Conservation (phyloP, 2,113 vertebrate species). For the Tamias sibiricus region DNA sequence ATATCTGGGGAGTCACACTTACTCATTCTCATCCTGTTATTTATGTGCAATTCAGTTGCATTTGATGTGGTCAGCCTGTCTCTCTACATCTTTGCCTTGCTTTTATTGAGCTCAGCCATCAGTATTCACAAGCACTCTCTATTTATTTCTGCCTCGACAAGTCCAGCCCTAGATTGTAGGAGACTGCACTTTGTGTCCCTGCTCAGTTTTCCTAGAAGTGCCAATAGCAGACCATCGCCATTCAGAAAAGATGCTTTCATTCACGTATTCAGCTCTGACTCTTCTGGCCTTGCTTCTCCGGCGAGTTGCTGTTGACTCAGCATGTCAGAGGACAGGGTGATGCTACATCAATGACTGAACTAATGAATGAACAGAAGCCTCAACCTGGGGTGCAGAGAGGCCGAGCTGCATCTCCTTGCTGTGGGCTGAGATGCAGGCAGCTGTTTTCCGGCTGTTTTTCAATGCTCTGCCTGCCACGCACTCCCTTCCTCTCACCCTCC, state of each 20-base stretch:
- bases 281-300: conserved; percentile 52
- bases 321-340: not conserved
- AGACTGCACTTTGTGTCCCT: conserved; percentile 61
- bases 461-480: not conserved
- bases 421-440: not conserved
- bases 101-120: not conserved
- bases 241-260: conserved; percentile 69
- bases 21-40: not conserved
- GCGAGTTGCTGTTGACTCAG: conserved; percentile 53
- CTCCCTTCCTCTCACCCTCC: conserved; percentile 39
- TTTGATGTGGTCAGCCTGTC: not conserved
- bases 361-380: conserved; percentile 68
- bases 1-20: not conserved
- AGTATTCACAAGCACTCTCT: conserved; percentile 36
- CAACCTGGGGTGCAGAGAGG: not conserved
- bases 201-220: not conserved
- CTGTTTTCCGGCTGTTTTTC: conserved; percentile 51
- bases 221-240: not conserved
- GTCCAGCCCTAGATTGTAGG: conserved; percentile 11
- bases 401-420: conserved; percentile 35
- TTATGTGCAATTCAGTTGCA: not conserved
- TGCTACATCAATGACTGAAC: conserved; percentile 62
- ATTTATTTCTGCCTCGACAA: conserved; percentile 15
- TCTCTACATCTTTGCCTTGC: conserved; percentile 29
- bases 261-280: not conserved